Evolutionary conservation across 2,113 vertebrate genomes (phyloP), one percentile per base, ranked within the genome.

Genomic region (Sclerurus mexicanus): DNA sequence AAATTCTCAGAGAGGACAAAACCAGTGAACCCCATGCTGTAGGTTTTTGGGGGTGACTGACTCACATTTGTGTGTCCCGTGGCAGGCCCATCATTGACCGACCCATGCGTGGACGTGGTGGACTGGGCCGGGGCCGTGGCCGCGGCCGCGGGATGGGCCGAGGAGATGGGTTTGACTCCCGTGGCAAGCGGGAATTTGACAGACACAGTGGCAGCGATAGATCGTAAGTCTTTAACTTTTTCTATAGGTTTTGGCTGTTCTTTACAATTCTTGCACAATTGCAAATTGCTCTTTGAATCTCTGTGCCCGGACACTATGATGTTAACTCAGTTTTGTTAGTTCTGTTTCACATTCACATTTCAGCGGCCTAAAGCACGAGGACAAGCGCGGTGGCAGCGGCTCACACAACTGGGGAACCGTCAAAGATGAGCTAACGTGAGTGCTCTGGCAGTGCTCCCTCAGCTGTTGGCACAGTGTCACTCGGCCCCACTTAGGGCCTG

Each of bases 391-490:
- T 23, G 99, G 99, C 92, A 98, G 99, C 71, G 99, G 99, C 97
- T 99, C 99, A 42, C 99, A 99, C 98, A 99, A 99, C 98, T 99
- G 99, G 99, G 99, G 99, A 93, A 99, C 98, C 52, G 99, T 99
- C 97, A 99, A 99, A 98, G 99, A 99, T 88, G 99, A 99, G 84
- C 94, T 99, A 67, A 99, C 99, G 99, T 99, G 95, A 98, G 98
- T 98, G 96, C 93, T 58, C 91, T 60, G 2, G n/a, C 21, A 6
- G 75, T 94, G 83, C 95, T 96, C 91, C 14, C 4, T 52, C n/a
- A 73, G 37, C 64, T n/a, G 0, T 46, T 84, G 59, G 74, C 60
- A 46, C 31, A 22, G 0, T 35, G 12, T 35, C 66, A 35, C 63
- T 40, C 18, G 59, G n/a, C 17, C 21, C 24, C 49, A 10, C 11